Evolutionary conservation across 1,140 invertebrate genomes (phyloP).

Genomic region (Scaptomyza graminum): DNA sequence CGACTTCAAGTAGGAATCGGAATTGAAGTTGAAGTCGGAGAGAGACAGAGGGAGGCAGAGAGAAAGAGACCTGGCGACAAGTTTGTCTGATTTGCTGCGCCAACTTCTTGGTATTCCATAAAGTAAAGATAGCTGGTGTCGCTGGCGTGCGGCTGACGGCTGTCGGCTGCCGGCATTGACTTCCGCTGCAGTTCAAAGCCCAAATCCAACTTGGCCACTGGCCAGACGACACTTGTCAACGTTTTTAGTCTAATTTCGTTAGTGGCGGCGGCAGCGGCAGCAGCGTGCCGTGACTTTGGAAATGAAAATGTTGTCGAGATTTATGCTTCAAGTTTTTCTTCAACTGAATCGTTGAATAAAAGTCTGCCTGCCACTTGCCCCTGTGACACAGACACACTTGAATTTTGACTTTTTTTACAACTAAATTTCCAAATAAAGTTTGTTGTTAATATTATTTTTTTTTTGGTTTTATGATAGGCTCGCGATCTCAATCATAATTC

Average conservation of each 20-base stretch:
- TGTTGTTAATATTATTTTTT: background rate
- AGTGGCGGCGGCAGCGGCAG: background rate
- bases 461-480: conserved; percentile 64
- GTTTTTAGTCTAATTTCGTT: conserved; percentile 68
- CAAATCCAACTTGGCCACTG: conserved; percentile 33
- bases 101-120: conserved; percentile 70
- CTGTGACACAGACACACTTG: conserved; percentile 47
- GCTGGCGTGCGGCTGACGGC: conserved; percentile 58
- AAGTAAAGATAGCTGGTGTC: background rate
- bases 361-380: conserved; percentile 65
- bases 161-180: conserved; percentile 38
- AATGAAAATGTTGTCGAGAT: conserved; percentile 65
- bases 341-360: conserved; percentile 30
- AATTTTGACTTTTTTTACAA: conserved; percentile 62
- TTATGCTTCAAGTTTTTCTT: conserved; percentile 59
- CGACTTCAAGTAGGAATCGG: conserved; percentile 29
- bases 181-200: conserved; percentile 63
- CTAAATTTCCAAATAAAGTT: conserved; percentile 78
- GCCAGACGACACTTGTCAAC: conserved; percentile 65
- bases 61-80: conserved; percentile 65
- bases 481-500: conserved; percentile 80
- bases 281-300: conserved; percentile 51
- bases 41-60: conserved; percentile 16
- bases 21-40: conserved; percentile 18
- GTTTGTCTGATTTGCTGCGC: conserved; percentile 60